These are phyloP conservation scores for Crocallis elinguaria DNA, from an alignment of 2,888 invertebrate species.

Conservation along the genomic window DNA sequence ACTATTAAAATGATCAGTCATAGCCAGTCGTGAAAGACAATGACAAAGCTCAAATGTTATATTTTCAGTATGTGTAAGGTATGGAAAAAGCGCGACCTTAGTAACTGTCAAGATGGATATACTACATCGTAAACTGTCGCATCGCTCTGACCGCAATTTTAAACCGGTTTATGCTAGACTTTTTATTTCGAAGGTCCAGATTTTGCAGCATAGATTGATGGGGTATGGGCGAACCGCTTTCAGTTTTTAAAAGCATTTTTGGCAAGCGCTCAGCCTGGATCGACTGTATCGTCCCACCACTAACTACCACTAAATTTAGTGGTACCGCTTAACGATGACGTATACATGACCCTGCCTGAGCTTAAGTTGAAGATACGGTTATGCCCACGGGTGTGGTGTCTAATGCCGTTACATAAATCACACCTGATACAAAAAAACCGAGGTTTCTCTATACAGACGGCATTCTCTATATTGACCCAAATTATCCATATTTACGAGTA, in stretches of 20 bases:
- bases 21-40: too few relatives aligned
- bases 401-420: too few relatives aligned
- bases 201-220: constrained; percentile 18
- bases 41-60: too few relatives aligned
- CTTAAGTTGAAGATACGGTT: constrained; percentile 7
- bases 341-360: neutral
- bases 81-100: neutral
- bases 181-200: constrained; percentile 11
- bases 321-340: constrained; percentile 7
- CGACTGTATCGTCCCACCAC: neutral
- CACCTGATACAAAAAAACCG: too few relatives aligned
- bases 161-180: constrained; percentile 15
- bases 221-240: constrained; percentile 10
- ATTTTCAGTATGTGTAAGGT: too few relatives aligned
- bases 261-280: constrained; percentile 1
- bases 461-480: too few relatives aligned
- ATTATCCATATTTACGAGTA: too few relatives aligned
- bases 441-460: too few relatives aligned
- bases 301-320: neutral
- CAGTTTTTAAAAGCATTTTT: constrained; percentile 14
- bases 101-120: neutral
- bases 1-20: too few relatives aligned
- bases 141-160: constrained; percentile 20
- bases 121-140: neutral
- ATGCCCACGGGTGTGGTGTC: too few relatives aligned